phyloP scores from a whole-genome alignment of 1,140 invertebrate species.

The Drosophila bocqueti region DNA sequence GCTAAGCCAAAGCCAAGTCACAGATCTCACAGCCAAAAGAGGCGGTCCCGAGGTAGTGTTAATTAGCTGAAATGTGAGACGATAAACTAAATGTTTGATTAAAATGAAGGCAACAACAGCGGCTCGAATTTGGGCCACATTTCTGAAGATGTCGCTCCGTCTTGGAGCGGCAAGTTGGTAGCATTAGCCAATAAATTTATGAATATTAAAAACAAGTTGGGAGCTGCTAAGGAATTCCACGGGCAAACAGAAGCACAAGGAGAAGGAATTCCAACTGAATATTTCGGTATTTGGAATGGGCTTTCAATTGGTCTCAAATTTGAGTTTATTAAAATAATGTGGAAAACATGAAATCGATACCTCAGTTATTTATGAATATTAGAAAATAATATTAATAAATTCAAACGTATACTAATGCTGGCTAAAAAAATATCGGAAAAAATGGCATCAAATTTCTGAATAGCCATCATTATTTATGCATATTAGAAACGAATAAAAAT shows the following conservation, averaged over 20 bases:
- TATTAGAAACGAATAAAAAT: constrained; percentile 40
- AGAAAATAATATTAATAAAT: constrained; percentile 24
- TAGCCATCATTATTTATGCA: constrained; percentile 43
- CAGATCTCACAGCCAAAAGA: constrained; percentile 45
- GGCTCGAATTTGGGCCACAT: constrained; percentile 51
- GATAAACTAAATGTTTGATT: constrained; percentile 83
- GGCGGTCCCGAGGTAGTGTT: constrained; percentile 73
- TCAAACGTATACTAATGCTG: not conserved
- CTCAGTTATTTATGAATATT: constrained; percentile 7
- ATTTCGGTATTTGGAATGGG: not conserved
- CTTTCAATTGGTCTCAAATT: constrained; percentile 9
- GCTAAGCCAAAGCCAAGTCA: constrained; percentile 9
- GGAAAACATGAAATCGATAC: constrained; percentile 7
- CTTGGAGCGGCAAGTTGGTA: constrained; percentile 46
- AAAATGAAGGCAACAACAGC: constrained; percentile 62
- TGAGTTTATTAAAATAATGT: not conserved
- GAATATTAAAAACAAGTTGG: constrained; percentile 46
- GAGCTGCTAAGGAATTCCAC: constrained; percentile 21
- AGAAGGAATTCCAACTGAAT: not conserved
- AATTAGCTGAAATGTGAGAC: constrained; percentile 83
- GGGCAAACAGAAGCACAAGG: constrained; percentile 12
- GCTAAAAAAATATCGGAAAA: constrained; percentile 1
- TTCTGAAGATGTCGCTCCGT: constrained; percentile 25
- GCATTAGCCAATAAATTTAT: constrained; percentile 59
- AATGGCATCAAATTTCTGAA: constrained; percentile 24